Percentiles rank a stretch among this genome's conserved stretches.
Evolutionary conservation across 1,140 invertebrate species (phyloP).

Genomic region (Sinonovacula constricta): DNA sequence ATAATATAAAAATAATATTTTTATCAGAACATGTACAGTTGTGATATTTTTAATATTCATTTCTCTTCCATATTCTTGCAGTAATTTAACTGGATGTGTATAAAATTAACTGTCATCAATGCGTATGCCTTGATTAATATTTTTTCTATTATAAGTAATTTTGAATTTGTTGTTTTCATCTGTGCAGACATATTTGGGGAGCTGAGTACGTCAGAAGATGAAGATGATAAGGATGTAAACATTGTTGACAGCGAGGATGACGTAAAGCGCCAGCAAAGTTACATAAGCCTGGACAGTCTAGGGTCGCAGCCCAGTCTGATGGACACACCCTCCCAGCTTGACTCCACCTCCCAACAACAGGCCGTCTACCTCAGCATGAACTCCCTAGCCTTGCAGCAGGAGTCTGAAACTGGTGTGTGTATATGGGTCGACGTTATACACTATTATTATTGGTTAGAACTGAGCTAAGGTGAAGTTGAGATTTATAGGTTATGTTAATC

Average conservation of each 20-base stretch:
- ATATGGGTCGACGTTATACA: not conserved
- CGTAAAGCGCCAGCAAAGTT: conserved; percentile 51
- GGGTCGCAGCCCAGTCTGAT: not conserved
- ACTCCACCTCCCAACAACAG: not conserved
- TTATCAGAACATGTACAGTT: no score
- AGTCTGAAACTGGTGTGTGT: not conserved
- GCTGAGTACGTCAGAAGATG: conserved; percentile 71
- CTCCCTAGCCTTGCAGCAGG: not conserved
- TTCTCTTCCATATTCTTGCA: not conserved
- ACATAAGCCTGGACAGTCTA: conserved; percentile 26
- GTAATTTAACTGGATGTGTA: not conserved
- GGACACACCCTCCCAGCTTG: not conserved
- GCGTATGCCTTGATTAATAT: not conserved
- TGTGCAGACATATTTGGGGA: conserved; percentile 69
- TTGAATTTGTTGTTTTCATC: no score
- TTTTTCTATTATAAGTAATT: not conserved
- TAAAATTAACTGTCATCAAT: not conserved
- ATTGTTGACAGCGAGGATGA: conserved; percentile 76
- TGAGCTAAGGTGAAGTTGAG: not conserved
- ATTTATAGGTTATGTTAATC: not conserved
- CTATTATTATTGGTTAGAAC: not conserved
- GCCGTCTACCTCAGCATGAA: not conserved
- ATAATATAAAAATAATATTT: no score
- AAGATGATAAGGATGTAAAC: conserved; percentile 75
- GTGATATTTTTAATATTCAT: not conserved